These are phyloP conservation scores for Zaprionus ornatus DNA, from an alignment of 1,140 invertebrate genomes.

Conservation along the genomic window DNA sequence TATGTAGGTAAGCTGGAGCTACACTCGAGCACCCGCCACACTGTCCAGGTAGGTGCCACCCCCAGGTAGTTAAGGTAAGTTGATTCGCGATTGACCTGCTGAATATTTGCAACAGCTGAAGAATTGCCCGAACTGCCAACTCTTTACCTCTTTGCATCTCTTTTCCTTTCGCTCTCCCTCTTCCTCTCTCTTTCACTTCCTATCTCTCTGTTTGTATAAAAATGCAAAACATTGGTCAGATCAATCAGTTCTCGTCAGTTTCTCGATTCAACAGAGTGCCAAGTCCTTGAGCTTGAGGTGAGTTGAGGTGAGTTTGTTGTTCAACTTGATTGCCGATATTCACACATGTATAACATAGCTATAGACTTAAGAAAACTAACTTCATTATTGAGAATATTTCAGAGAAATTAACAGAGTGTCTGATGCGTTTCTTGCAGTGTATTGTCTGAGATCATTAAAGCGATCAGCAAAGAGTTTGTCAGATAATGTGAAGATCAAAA, in stretches of 20 bases:
- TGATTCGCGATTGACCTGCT: slow-evolving; percentile 15
- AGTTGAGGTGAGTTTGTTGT: neutral
- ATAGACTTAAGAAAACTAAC: too few species aligned
- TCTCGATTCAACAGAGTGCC: slow-evolving; percentile 4
- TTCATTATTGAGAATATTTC: too few species aligned
- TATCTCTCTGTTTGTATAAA: slow-evolving; percentile 21
- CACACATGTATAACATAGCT: too few species aligned
- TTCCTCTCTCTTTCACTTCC: neutral
- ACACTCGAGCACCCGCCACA: neutral
- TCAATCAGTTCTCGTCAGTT: slow-evolving; percentile 10
- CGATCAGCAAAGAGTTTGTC: too few species aligned
- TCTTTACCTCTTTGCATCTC: neutral
- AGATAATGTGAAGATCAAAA: too few species aligned
- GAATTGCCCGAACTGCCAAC: neutral
- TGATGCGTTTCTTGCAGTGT: too few species aligned
- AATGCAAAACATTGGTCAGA: slow-evolving; percentile 5
- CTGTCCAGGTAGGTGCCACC: neutral
- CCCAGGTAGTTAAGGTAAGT: neutral
- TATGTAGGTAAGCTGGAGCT: neutral
- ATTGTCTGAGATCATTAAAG: too few species aligned
- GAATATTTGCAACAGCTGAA: neutral
- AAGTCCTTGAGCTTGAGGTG: neutral
- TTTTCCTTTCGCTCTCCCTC: neutral
- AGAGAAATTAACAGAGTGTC: too few species aligned
- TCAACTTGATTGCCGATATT: too few species aligned